phyloP scores from a whole-genome alignment of 1,140 invertebrate genomes.

The Drosophila parvula region DNA sequence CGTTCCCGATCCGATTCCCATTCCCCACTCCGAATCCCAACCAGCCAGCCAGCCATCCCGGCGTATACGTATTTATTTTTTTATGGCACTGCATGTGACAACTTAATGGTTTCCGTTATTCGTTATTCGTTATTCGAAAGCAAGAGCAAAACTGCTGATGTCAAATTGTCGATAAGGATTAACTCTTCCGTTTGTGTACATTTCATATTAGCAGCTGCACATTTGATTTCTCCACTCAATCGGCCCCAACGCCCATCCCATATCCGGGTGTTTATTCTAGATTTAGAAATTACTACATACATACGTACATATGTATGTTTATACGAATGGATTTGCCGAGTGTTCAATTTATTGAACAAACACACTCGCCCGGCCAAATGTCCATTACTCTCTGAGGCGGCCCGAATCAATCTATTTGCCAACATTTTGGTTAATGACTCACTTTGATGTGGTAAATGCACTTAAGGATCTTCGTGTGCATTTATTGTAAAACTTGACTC shows the following conservation, averaged over 20 bases:
- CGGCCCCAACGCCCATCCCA: background rate
- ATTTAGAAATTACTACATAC: constrained; percentile 61
- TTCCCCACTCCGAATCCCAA: constrained; percentile 12
- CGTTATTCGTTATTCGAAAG: constrained; percentile 76
- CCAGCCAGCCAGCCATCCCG: constrained; percentile 13
- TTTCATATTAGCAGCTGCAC: constrained; percentile 76
- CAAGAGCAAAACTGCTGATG: constrained; percentile 80
- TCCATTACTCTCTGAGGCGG: constrained; percentile 20
- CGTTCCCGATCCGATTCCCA: constrained; percentile 1
- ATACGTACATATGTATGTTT: constrained; percentile 17
- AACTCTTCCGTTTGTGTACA: constrained; percentile 78
- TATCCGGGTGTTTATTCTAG: constrained; percentile 61
- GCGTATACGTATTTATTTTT: constrained; percentile 49
- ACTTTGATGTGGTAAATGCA: constrained; percentile 53
- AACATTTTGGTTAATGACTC: constrained; percentile 39
- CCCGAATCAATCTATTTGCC: constrained; percentile 51
- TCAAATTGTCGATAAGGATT: constrained; percentile 81
- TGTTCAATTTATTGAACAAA: constrained; percentile 73
- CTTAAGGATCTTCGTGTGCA: constrained; percentile 6
- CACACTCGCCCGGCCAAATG: constrained; percentile 34
- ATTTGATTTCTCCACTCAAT: constrained; percentile 64
- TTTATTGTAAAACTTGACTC: constrained; percentile 15
- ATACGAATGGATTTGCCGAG: constrained; percentile 15
- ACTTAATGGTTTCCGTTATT: constrained; percentile 80
- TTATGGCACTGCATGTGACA: constrained; percentile 68